Evolutionary conservation across 2,797 vertebrate species (phyloP).

Genomic region (Pristis pectinata): DNA sequence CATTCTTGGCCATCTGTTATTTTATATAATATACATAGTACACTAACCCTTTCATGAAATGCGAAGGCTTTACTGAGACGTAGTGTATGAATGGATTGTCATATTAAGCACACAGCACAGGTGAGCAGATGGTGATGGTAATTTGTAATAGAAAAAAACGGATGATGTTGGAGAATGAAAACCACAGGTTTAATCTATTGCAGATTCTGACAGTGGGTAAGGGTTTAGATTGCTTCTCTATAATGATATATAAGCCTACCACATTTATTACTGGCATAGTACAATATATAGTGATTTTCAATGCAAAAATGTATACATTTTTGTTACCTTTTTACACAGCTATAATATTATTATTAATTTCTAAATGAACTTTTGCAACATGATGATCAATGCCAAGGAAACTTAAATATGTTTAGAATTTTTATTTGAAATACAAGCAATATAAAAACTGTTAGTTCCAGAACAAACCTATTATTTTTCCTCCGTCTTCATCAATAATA

Average conservation of each 20-base stretch:
- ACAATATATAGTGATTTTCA: background rate
- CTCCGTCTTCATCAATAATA: background rate
- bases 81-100: constrained; percentile 25
- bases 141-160: constrained; percentile 5
- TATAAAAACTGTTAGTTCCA: background rate
- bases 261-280: background rate
- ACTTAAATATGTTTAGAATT: background rate
- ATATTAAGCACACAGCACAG: constrained; percentile 19
- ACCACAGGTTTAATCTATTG: constrained; percentile 3
- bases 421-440: background rate
- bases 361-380: background rate
- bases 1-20: constrained; percentile 33
- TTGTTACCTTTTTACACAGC: background rate
- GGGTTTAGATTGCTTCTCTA: background rate
- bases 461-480: background rate
- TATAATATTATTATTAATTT: constrained; percentile 1
- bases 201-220: background rate
- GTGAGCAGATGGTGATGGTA: constrained; percentile 30
- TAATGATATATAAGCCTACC: background rate
- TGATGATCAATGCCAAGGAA: background rate
- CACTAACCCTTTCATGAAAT: constrained; percentile 21
- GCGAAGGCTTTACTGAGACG: background rate
- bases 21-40: constrained; percentile 13
- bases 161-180: constrained; percentile 7
- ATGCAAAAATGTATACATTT: background rate